phyloP scores from a whole-genome alignment of 2,797 vertebrate genomes.

The Florisuga fusca region DNA sequence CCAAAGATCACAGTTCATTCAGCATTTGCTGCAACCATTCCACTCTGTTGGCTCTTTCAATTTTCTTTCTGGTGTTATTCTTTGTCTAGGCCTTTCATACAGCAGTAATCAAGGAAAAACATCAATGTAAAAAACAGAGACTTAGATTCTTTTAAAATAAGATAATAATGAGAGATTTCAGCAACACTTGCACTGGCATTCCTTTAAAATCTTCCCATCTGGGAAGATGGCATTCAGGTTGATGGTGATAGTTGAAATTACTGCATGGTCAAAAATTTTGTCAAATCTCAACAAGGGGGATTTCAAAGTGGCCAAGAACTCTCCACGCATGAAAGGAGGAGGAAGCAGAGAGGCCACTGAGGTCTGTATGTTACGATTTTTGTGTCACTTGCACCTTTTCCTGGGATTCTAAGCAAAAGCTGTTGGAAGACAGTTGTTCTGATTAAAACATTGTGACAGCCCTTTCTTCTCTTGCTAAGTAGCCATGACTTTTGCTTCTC shows the following conservation, averaged over 20 bases:
- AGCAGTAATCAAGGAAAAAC: neutral
- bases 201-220: neutral
- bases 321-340: neutral
- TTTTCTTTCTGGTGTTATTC: neutral
- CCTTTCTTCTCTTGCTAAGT: neutral
- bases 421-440: neutral
- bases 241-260: neutral
- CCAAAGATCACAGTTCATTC: conserved; percentile 43
- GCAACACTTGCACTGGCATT: neutral
- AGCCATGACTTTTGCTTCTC: neutral
- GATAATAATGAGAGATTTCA: neutral
- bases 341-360: neutral
- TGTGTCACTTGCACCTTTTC: neutral
- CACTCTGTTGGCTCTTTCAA: neutral
- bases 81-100: neutral
- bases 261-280: neutral
- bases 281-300: neutral
- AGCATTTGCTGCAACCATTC: neutral
- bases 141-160: neutral
- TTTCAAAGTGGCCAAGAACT: neutral
- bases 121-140: neutral
- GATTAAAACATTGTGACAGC: neutral
- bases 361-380: neutral
- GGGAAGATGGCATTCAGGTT: neutral
- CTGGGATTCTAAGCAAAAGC: neutral